A percentile compares a stretch with the other conserved stretches of the same genome.
phyloP scores from a whole-genome alignment of 2,888 invertebrate species.

The Ptychoptera contaminata region DNA sequence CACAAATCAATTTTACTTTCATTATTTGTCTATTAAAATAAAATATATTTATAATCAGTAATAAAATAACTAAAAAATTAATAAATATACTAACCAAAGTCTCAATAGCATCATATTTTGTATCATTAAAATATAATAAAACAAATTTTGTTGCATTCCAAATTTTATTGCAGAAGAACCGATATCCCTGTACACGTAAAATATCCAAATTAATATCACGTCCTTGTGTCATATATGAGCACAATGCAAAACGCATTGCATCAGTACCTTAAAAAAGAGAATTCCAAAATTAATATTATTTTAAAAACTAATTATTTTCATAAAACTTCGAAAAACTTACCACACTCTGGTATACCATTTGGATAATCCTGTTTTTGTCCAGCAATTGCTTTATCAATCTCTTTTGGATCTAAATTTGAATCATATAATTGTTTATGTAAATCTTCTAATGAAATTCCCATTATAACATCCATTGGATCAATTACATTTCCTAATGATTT shows the following conservation, averaged over 20 bases:
- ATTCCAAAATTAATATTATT: too few species aligned
- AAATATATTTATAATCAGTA: background rate
- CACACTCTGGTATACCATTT: slow-evolving; percentile 93
- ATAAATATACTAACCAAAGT: slow-evolving; percentile 15
- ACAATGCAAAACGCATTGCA: slow-evolving; percentile 59
- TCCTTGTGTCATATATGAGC: slow-evolving; percentile 76
- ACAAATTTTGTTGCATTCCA: slow-evolving; percentile 98
- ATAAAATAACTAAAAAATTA: slow-evolving; percentile 1
- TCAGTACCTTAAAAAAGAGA: slow-evolving; percentile 18
- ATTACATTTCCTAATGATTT: slow-evolving; percentile 97
- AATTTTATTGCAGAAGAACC: slow-evolving; percentile 95
- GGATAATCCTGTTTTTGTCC: slow-evolving; percentile 69
- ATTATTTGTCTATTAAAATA: slow-evolving; percentile 24
- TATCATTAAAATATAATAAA: slow-evolving; percentile 49
- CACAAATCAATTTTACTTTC: slow-evolving; percentile 72
- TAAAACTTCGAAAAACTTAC: slow-evolving; percentile 29
- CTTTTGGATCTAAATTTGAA: slow-evolving; percentile 75
- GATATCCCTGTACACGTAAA: slow-evolving; percentile 78
- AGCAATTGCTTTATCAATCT: slow-evolving; percentile 56
- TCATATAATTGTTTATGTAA: slow-evolving; percentile 55
- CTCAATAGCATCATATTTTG: slow-evolving; percentile 31
- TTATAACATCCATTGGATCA: slow-evolving; percentile 91
- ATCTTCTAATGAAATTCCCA: slow-evolving; percentile 66
- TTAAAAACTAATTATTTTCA: background rate
- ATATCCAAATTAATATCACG: slow-evolving; percentile 95